These are phyloP conservation scores for Halictus rubicundus DNA, from an alignment of 1,140 invertebrate species.

Conservation along the genomic window DNA sequence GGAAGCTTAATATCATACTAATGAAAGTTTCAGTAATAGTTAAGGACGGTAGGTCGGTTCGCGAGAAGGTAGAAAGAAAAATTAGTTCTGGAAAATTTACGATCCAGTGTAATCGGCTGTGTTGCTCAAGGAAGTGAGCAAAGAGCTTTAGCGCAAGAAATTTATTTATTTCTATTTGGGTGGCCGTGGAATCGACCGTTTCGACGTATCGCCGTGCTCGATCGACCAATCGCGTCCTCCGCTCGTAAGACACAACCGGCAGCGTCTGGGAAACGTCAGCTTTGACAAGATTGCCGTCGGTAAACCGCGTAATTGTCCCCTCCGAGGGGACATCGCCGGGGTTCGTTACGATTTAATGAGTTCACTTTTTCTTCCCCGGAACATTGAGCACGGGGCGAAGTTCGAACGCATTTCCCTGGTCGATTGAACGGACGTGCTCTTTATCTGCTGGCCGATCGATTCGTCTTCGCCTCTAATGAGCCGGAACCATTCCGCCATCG, in stretches of 20 bases:
- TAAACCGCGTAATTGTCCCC: conserved; percentile 7
- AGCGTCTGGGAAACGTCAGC: neutral
- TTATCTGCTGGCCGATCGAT: neutral
- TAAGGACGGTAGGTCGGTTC: too few species aligned
- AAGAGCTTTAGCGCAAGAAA: neutral
- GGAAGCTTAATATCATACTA: too few species aligned
- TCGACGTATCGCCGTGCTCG: neutral
- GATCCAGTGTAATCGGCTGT: too few species aligned
- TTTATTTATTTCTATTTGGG: neutral
- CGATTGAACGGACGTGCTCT: neutral
- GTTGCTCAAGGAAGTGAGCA: too few species aligned
- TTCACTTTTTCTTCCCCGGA: conserved; percentile 1
- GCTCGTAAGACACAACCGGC: neutral
- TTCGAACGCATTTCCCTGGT: conserved; percentile 10
- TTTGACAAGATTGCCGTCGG: conserved; percentile 13
- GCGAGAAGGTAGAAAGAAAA: too few species aligned
- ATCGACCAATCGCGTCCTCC: neutral
- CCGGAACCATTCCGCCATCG: neutral
- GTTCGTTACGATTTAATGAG: conserved; percentile 18
- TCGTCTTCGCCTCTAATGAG: conserved; percentile 8
- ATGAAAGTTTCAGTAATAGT: too few species aligned
- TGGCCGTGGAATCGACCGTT: neutral
- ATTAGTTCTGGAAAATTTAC: too few species aligned
- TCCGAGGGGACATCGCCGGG: neutral
- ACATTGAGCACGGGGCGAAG: neutral